Conservation (phyloP, 2,888 invertebrate species). For the Aelia acuminata region DNA sequence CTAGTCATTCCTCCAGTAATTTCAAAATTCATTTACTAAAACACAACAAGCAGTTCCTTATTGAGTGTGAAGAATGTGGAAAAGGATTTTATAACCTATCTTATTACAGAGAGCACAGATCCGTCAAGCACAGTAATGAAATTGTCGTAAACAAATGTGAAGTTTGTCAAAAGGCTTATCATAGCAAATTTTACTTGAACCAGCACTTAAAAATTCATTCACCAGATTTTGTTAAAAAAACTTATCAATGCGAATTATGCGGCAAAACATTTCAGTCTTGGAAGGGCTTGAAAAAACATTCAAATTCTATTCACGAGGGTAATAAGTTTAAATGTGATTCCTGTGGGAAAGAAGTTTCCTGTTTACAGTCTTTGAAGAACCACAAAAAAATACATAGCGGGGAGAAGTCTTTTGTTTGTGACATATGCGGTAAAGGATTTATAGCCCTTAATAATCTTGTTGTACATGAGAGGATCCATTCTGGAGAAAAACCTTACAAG, state of each 20-base stretch:
- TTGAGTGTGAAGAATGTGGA: constrained; percentile 62
- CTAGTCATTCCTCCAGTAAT: constrained; percentile 61
- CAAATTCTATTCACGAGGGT: constrained; percentile 71
- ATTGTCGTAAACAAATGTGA: constrained; percentile 68
- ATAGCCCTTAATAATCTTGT: constrained; percentile 70
- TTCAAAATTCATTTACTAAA: constrained; percentile 64
- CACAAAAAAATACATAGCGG: constrained; percentile 74
- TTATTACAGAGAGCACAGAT: constrained; percentile 62
- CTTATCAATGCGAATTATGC: constrained; percentile 72
- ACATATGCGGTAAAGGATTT: constrained; percentile 71
- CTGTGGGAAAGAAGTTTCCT: constrained; percentile 74
- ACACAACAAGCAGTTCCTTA: constrained; percentile 65
- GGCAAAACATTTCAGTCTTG: constrained; percentile 69
- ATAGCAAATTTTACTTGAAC: constrained; percentile 61
- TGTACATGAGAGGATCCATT: constrained; percentile 71
- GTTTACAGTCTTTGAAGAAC: constrained; percentile 72
- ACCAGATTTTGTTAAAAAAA: constrained; percentile 63
- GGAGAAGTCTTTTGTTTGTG: constrained; percentile 73
- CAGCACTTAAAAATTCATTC: constrained; percentile 62
- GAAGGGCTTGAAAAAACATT: constrained; percentile 69
- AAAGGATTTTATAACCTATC: constrained; percentile 64
- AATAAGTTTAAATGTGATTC: constrained; percentile 74
- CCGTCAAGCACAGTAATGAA: constrained; percentile 66
- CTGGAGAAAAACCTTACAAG: constrained; percentile 72
- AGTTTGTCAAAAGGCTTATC: constrained; percentile 68